Evolutionary conservation across 2,797 vertebrate species (phyloP).

Genomic region (Sebastes minor): DNA sequence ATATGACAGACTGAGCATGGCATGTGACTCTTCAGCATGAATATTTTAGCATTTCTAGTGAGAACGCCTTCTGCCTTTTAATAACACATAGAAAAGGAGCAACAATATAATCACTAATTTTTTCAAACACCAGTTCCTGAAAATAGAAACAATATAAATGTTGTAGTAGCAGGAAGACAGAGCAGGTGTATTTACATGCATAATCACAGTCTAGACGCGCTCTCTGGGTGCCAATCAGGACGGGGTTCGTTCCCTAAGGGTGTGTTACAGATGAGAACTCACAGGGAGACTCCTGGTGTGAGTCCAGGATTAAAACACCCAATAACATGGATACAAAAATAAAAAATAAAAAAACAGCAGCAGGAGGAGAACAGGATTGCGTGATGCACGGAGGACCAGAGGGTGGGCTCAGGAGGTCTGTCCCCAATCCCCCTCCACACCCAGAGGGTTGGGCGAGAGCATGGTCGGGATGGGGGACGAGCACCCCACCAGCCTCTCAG

Average conservation of each 20-base stretch:
- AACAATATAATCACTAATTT: conserved; percentile 36
- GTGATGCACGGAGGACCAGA: conserved; percentile 51
- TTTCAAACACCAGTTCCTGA: conserved; percentile 22
- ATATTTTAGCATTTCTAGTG: conserved; percentile 65
- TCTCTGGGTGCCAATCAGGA: conserved; percentile 64
- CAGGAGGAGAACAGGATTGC: conserved; percentile 35
- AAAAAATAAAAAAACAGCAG: neutral
- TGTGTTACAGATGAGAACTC: conserved; percentile 53
- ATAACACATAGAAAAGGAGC: conserved; percentile 33
- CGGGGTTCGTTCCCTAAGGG: conserved; percentile 43
- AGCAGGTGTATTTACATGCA: conserved; percentile 69
- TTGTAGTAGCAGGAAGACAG: conserved; percentile 35
- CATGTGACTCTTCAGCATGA: conserved; percentile 56
- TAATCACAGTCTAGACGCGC: conserved; percentile 71
- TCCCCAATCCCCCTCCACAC: conserved; percentile 35
- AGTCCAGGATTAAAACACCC: conserved; percentile 57
- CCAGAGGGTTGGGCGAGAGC: conserved; percentile 25
- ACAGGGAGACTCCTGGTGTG: conserved; percentile 53
- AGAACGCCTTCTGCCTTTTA: conserved; percentile 57
- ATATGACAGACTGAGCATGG: conserved; percentile 46
- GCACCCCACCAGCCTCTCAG: conserved; percentile 38
- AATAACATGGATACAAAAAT: conserved; percentile 18
- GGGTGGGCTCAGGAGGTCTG: conserved; percentile 43
- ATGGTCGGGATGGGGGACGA: conserved; percentile 12
- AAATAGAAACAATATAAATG: conserved; percentile 29